These are phyloP conservation scores for Ichneumoninae sp. DNA, from an alignment of 2,888 invertebrate species.

Conservation along the genomic window DNA sequence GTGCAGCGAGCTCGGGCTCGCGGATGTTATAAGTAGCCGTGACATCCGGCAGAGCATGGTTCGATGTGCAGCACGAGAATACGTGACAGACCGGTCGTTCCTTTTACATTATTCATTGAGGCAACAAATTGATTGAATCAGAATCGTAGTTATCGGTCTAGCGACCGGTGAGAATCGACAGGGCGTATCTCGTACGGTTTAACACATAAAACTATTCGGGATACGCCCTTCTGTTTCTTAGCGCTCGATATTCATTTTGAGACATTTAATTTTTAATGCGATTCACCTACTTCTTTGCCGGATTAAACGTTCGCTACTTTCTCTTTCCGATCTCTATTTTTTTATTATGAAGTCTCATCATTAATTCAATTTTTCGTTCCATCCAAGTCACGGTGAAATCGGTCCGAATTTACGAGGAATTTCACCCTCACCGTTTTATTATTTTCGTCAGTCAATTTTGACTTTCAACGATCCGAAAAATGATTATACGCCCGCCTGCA, in stretches of 20 bases:
- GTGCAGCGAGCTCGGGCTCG: slow-evolving; percentile 7
- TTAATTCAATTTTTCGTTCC: not conserved
- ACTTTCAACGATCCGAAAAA: slow-evolving; percentile 3
- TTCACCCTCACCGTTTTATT: not conserved
- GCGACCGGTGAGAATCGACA: not conserved
- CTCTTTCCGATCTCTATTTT: not conserved
- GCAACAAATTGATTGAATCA: slow-evolving; percentile 22
- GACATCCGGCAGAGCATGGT: slow-evolving; percentile 30
- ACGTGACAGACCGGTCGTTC: slow-evolving; percentile 56
- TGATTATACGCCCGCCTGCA: slow-evolving; percentile 24
- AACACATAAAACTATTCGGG: too few species aligned
- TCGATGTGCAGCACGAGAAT: slow-evolving; percentile 34
- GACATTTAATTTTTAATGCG: not conserved
- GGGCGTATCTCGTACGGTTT: not conserved
- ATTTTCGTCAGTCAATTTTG: not conserved
- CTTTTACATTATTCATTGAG: slow-evolving; percentile 37
- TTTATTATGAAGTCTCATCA: not conserved
- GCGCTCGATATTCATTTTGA: not conserved
- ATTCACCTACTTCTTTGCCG: not conserved
- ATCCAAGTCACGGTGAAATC: not conserved
- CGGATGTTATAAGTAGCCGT: slow-evolving; percentile 27
- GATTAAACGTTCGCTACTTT: not conserved
- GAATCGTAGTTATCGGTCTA: slow-evolving; percentile 1
- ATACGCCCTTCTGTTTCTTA: not conserved
- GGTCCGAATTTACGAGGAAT: not conserved